Conservation (phyloP, 1,140 invertebrate species). For the Trichomalopsis sarcophagae region DNA sequence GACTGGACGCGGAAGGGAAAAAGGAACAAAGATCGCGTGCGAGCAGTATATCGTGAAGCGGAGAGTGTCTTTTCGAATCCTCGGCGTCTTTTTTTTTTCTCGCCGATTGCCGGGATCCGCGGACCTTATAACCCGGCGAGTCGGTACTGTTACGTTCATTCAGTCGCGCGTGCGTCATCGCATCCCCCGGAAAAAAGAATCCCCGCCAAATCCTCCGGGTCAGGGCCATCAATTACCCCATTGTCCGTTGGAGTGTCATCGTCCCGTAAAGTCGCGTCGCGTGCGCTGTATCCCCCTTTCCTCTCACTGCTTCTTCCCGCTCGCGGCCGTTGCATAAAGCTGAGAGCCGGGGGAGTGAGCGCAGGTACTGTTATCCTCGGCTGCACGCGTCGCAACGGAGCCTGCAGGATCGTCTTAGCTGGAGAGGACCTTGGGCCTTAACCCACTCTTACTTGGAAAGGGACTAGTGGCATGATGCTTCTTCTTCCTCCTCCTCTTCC, state of each 20-base stretch:
- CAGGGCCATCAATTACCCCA: too few species aligned
- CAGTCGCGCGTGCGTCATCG: too few species aligned
- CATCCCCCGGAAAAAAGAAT: too few species aligned
- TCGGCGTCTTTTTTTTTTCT: neutral
- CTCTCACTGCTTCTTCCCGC: neutral
- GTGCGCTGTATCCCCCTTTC: neutral
- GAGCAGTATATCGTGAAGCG: conserved; percentile 2
- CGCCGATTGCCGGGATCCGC: too few species aligned
- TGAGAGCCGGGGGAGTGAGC: neutral
- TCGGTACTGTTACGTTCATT: too few species aligned
- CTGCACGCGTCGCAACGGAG: conserved; percentile 24
- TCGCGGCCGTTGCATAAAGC: conserved; percentile 26
- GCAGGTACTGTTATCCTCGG: conserved; percentile 42
- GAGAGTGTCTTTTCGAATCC: neutral
- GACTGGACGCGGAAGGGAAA: conserved; percentile 17
- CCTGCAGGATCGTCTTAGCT: conserved; percentile 62
- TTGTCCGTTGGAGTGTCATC: conserved; percentile 33
- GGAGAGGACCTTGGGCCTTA: conserved; percentile 72
- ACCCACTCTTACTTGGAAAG: conserved; percentile 72
- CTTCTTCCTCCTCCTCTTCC: conserved; percentile 29
- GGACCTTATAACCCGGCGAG: too few species aligned
- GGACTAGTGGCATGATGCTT: conserved; percentile 66
- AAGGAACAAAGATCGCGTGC: conserved; percentile 29
- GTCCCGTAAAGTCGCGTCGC: conserved; percentile 15
- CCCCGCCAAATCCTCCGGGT: neutral